Evolutionary conservation across 2,888 invertebrate genomes (phyloP), one percentile per base, ranked within the genome.

Genomic region (Drosophila fungiperda): DNA sequence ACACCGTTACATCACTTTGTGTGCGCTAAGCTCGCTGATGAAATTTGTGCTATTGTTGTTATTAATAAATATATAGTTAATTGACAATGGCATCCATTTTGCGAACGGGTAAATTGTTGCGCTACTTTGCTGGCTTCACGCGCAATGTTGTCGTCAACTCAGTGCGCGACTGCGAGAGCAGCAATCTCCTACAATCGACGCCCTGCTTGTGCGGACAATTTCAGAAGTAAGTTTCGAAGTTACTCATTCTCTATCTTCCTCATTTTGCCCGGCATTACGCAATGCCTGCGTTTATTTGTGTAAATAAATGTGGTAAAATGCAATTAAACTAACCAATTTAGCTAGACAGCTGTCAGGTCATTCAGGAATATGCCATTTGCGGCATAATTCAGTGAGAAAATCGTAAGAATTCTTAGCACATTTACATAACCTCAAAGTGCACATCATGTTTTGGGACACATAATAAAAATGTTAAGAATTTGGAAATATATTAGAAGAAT

Each of bases 61-160:
- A 29, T 62, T 64, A 74, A 77, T 76, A 73, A 71, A 81, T 66
- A 73, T 23, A 67, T 48, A 64, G 52, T 48, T 33, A 29, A 50
- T 7, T 68, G 15, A 66, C 52, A 29, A 93, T 93, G 93, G 93
- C 93, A 75, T 92, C 93, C 75, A 93, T 93, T 70, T 78, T 93
- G 49, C 94, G 96, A 86, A 96, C 96, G 62, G 96, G 96, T 40
- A 96, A 96, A 93, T 95, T 96, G 93, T 94, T 96, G 78, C 94
- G 96, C 80, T 96, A 96, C 92, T 95, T 96, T 90, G 95, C 96
- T 78, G 95, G 95, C 87, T 95, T 96, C 83, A 95, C 96, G 45
- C 94, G 95, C 84, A 96, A 95, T 86, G 94, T 96, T 53, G 94
- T 96, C 57, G 93, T 95, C 40, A 96, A 95, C 92, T 94, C 95